Conservation (phyloP, 2,888 invertebrate species). For the Mesorhabditis belari region DNA sequence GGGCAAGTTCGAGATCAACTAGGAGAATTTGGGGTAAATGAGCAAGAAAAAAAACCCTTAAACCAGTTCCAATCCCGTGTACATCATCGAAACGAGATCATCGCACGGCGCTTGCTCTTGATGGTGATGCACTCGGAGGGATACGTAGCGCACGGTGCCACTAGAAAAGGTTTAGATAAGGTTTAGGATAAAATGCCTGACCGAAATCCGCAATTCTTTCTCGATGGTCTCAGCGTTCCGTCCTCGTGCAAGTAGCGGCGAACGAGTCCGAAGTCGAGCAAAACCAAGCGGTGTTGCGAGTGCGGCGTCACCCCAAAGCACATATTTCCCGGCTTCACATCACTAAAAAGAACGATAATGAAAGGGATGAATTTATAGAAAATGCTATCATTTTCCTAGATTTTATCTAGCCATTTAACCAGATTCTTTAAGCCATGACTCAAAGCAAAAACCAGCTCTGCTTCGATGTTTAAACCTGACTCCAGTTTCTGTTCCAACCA, state of each 20-base stretch:
- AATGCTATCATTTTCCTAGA: too few relatives aligned
- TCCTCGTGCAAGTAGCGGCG: slow-evolving; percentile 23
- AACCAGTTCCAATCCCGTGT: slow-evolving; percentile 7
- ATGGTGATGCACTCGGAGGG: slow-evolving; percentile 24
- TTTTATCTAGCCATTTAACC: too few relatives aligned
- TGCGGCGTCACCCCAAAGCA: slow-evolving; percentile 31
- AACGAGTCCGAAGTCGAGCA: slow-evolving; percentile 37
- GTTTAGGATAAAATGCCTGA: background rate
- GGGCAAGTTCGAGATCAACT: background rate
- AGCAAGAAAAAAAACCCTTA: too few relatives aligned
- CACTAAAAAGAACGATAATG: background rate
- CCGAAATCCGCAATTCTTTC: slow-evolving; percentile 23
- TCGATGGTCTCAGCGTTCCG: slow-evolving; percentile 18
- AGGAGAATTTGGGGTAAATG: too few relatives aligned
- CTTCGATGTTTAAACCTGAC: too few relatives aligned
- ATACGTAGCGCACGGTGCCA: slow-evolving; percentile 40
- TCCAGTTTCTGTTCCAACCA: too few relatives aligned
- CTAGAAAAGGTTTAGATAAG: slow-evolving; percentile 5
- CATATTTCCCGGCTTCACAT: slow-evolving; percentile 38
- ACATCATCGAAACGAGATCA: slow-evolving; percentile 13
- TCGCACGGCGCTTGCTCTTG: slow-evolving; percentile 23
- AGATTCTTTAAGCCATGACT: too few relatives aligned
- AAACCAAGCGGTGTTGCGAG: slow-evolving; percentile 24
- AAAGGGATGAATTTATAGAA: background rate
- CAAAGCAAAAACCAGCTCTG: too few relatives aligned